Conservation (phyloP, 1,140 invertebrate species). For the Meloidogyne hapla region DNA sequence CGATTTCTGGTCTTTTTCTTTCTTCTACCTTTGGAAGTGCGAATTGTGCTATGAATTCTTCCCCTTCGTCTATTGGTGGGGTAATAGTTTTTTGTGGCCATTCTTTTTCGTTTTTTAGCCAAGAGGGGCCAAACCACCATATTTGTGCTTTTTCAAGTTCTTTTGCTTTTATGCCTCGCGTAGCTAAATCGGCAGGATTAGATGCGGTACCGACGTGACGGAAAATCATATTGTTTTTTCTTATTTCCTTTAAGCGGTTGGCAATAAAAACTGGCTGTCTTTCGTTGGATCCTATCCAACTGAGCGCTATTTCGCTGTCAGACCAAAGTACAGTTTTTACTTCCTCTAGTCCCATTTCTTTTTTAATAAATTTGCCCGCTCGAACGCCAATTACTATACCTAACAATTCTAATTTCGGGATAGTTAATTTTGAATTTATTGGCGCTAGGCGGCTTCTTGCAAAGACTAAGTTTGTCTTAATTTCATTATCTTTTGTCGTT, state of each 20-base stretch:
- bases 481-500: neutral
- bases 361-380: neutral
- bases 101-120: slow-evolving; percentile 1
- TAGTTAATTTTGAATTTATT: neutral
- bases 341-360: neutral
- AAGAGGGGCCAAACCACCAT: neutral
- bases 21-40: neutral
- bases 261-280: neutral
- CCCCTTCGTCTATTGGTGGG: neutral
- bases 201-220: neutral
- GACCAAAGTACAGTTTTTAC: neutral
- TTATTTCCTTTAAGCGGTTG: neutral
- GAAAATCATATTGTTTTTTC: neutral
- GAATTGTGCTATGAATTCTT: neutral
- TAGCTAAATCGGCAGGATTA: neutral
- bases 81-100: neutral
- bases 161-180: neutral
- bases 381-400: neutral
- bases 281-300: neutral
- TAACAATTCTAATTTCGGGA: slow-evolving; percentile 11
- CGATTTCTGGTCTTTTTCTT: neutral
- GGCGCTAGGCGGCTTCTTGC: slow-evolving; percentile 8
- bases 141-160: neutral
- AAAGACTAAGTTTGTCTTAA: neutral
- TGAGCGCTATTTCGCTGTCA: slow-evolving; percentile 15